Percentiles rank a stretch among this genome's conserved stretches.
Evolutionary conservation across 2,113 vertebrate genomes (phyloP).

Genomic region (Pseudopipra pipra): DNA sequence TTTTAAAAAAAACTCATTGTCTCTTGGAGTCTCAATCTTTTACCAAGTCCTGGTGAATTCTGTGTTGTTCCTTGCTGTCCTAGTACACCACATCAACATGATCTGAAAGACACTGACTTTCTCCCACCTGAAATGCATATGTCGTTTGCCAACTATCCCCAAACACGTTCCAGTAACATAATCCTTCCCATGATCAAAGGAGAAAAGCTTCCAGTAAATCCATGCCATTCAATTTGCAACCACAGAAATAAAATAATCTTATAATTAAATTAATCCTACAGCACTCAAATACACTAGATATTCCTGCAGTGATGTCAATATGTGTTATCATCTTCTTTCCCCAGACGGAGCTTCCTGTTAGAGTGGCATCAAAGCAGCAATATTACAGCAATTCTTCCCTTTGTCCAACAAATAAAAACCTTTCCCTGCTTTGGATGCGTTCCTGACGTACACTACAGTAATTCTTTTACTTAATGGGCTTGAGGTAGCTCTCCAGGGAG

Average conservation of each 20-base stretch:
- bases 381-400: background rate
- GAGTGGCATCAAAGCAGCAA: background rate
- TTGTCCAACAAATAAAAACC: background rate
- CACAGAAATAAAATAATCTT: background rate
- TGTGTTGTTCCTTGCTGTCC: background rate
- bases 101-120: background rate
- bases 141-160: background rate
- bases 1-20: rapidly evolving
- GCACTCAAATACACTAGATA: background rate
- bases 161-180: background rate
- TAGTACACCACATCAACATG: background rate
- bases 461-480: background rate
- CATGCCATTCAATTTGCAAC: background rate
- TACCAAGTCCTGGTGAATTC: background rate
- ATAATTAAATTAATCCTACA: background rate
- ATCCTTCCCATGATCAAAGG: background rate
- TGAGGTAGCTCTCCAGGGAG: background rate
- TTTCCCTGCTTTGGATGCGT: background rate
- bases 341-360: background rate
- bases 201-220: background rate
- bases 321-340: background rate
- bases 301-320: background rate
- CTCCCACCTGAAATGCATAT: background rate
- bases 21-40: background rate
- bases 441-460: rapidly evolving